Conservation (phyloP, 2,888 invertebrate species). For the Parnassius smintheus region DNA sequence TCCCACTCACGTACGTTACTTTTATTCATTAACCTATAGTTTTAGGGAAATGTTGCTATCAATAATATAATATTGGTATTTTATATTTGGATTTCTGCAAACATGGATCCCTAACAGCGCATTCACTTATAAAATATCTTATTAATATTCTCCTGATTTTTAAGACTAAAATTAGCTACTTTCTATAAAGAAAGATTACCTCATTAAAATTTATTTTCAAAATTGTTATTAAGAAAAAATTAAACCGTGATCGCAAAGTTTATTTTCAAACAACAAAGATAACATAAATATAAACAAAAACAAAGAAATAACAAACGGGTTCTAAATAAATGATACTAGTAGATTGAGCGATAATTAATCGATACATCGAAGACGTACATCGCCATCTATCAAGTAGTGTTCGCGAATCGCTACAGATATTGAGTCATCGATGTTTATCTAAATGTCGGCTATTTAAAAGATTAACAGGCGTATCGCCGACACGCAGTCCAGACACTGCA, state of each 20-base stretch:
- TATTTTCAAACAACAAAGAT: conserved; percentile 7
- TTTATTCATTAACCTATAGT: no score
- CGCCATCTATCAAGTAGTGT: conserved; percentile 23
- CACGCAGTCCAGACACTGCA: conserved; percentile 59
- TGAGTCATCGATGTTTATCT: conserved; percentile 30
- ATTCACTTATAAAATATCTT: no score
- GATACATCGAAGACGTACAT: conserved; percentile 10
- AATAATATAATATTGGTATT: no score
- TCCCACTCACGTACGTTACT: no score
- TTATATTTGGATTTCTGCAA: no score
- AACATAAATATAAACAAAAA: conserved; percentile 20
- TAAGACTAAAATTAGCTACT: no score
- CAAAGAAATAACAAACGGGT: background rate
- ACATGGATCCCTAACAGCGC: no score
- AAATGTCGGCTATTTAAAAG: conserved; percentile 35
- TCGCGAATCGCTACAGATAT: conserved; percentile 23
- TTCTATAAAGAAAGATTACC: no score
- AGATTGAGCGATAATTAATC: conserved; percentile 19
- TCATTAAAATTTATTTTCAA: background rate
- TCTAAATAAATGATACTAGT: conserved; percentile 13
- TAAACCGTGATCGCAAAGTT: conserved; percentile 1
- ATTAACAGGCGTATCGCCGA: conserved; percentile 46
- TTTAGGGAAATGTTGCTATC: no score
- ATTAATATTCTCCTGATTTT: no score
- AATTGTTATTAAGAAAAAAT: background rate